Base-by-base conservation (phyloP, 2,113 vertebrate genomes). In the Entelurus aequoreus region DNA sequence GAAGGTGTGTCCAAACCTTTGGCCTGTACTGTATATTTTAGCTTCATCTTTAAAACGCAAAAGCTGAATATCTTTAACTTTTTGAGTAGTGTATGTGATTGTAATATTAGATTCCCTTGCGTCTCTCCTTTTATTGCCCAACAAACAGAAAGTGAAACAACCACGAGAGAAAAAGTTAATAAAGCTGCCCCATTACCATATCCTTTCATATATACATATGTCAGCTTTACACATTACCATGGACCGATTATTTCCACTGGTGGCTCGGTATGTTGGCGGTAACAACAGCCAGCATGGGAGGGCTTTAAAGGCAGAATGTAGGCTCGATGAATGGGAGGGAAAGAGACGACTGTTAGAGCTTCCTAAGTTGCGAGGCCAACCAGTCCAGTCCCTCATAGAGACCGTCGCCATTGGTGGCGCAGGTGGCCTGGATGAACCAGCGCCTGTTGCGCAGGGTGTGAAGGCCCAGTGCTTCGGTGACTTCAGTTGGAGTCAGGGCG, bases 341-440 rank as follows among this genome's bases (percentile, higher is more conserved):
- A 56, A 68, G 64, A 62, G 72, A 42, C 63, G 71, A 75, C 84
- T 85, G 93, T 92, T 94, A 96, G 89, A 92, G 90, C 86, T 93
- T 94, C 81, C 92, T 93, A 64, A 99, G 93, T 89, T 95, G 92
- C 89, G 88, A 92, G 82, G 95, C 95, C 90, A 99, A 85, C 96
- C 97, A 99, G 75, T 99, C 95, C 77, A 99, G 94, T 91, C 97
- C 97, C 93, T 99, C 95, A 85, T 95, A 98, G 66, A 99, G 95
- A 8, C 97, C 97, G 0, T 98, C 94, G 7, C 96, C 96, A 0
- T 91, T 93, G 74, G 95, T 98, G 85, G 97, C 95, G 61, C 96
- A 99, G 78, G 96, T 95, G 4, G 96, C 94, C 90, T 99, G 97
- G 89, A 98, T 99, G 79, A 93, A 99, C 96, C 97, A 99, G 88